Evolutionary conservation across 1,140 invertebrate genomes (phyloP).

Genomic region (Panagrolaimus sp.): DNA sequence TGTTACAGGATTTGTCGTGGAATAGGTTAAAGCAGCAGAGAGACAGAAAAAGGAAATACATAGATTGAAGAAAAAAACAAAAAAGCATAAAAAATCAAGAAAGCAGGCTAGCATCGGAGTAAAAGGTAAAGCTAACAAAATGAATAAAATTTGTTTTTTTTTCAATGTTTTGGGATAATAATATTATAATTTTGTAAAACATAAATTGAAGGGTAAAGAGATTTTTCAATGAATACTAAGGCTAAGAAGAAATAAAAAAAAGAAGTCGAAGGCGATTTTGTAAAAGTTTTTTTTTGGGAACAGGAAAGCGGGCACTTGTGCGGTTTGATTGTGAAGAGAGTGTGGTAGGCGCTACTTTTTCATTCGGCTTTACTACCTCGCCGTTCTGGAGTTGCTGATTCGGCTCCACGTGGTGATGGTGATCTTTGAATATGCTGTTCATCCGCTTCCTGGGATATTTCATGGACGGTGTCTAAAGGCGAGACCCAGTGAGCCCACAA

Average conservation of each 20-base stretch:
- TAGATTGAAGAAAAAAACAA: conserved; percentile 12
- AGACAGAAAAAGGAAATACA: conserved; percentile 15
- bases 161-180: too few relatives aligned
- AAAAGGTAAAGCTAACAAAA: conserved; percentile 13
- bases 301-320: conserved; percentile 13
- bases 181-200: conserved; percentile 4
- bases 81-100: conserved; percentile 7
- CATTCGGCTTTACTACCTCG: conserved; percentile 11
- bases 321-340: conserved; percentile 1
- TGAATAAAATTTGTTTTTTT: too few relatives aligned
- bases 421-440: background rate
- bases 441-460: background rate
- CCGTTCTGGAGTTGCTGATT: conserved; percentile 7
- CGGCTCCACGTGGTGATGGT: background rate
- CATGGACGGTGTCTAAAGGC: conserved; percentile 13
- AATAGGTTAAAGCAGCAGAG: conserved; percentile 13
- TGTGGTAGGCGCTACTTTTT: background rate
- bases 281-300: conserved; percentile 7
- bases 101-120: conserved; percentile 6
- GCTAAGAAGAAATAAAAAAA: conserved; percentile 9
- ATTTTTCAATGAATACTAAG: too few relatives aligned
- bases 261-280: conserved; percentile 1
- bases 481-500: conserved; percentile 13
- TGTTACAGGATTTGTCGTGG: conserved; percentile 8
- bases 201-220: background rate